These are phyloP conservation scores for Cantharis flavilabris DNA, from an alignment of 2,888 invertebrate species.

Conservation along the genomic window DNA sequence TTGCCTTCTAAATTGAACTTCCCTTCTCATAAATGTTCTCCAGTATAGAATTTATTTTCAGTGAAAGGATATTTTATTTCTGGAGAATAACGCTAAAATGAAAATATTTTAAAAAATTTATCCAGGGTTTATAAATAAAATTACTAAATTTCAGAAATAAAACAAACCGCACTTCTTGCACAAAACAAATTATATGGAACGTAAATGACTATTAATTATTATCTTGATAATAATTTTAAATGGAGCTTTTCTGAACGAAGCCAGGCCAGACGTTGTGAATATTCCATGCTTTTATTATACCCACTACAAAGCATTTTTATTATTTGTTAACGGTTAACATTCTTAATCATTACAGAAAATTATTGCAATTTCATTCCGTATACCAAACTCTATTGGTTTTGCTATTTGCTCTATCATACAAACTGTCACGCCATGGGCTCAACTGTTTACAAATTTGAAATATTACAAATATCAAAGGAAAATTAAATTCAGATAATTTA, in stretches of 20 bases:
- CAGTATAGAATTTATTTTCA: not conserved
- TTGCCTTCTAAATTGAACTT: not conserved
- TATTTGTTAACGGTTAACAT: not conserved
- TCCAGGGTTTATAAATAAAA: not conserved
- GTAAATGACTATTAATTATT: not conserved
- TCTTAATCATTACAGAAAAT: not conserved
- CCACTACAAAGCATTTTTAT: too few species aligned
- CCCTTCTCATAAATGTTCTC: not conserved
- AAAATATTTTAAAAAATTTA: not conserved
- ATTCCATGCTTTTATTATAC: not conserved
- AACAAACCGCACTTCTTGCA: not conserved
- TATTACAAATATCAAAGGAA: not conserved
- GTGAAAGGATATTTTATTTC: not conserved
- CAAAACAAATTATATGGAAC: not conserved
- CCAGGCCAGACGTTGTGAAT: not conserved
- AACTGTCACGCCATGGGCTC: not conserved
- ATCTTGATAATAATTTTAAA: not conserved
- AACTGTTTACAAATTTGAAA: not conserved
- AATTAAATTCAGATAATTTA: not conserved
- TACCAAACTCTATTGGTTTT: not conserved
- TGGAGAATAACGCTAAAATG: not conserved
- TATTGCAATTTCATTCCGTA: not conserved
- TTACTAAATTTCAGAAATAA: not conserved
- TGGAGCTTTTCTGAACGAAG: not conserved
- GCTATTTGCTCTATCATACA: not conserved